phyloP scores from a whole-genome alignment of 2,888 invertebrate species.

The Esperia sulphurella region DNA sequence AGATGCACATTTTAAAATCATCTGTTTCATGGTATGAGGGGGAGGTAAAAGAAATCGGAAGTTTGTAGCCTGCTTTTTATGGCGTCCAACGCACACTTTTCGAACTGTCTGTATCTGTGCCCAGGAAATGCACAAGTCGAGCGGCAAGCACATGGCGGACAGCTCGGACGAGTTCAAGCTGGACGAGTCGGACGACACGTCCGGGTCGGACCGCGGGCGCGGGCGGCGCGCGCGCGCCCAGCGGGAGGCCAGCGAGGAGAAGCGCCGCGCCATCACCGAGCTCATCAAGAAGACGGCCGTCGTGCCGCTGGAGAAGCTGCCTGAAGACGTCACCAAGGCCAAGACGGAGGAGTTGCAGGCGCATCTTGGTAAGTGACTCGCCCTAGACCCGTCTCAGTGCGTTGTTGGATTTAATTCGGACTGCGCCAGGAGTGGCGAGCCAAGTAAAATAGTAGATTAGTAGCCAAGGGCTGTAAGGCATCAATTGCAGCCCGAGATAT shows the following conservation, averaged over 20 bases:
- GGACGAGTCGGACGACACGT: conserved; percentile 45
- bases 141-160: conserved; percentile 76
- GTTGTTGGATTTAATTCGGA: no score
- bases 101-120: background rate
- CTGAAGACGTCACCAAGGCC: conserved; percentile 56
- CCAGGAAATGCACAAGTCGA: conserved; percentile 76
- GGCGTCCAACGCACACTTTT: no score
- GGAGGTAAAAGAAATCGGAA: no score
- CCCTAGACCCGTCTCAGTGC: background rate
- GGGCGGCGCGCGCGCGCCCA: conserved; percentile 39
- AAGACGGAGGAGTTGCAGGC: conserved; percentile 58
- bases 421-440: no score
- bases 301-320: conserved; percentile 63
- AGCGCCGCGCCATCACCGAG: conserved; percentile 43
- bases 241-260: conserved; percentile 17
- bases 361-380: conserved; percentile 39
- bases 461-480: no score
- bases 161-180: conserved; percentile 73
- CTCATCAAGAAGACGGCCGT: conserved; percentile 59
- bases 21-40: no score
- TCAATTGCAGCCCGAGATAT: no score
- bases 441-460: no score
- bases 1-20: no score
- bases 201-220: conserved; percentile 50
- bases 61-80: no score